Conservation (phyloP, 2,113 vertebrate species). For the Sylvia atricapilla region DNA sequence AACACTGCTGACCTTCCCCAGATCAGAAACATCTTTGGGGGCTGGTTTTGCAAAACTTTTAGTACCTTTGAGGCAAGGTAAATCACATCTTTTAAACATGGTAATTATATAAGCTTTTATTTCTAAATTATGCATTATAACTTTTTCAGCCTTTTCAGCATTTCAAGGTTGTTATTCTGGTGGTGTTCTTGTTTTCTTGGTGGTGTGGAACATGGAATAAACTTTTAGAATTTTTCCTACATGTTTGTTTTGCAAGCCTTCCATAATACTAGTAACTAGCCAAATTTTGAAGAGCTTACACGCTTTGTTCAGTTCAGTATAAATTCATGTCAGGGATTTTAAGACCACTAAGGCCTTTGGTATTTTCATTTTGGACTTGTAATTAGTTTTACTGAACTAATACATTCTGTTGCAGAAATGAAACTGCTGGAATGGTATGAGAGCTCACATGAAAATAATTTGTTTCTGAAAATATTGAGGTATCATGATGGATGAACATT, state of each 20-base stretch:
- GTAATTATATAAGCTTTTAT: background rate
- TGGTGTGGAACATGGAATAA: background rate
- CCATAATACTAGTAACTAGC: background rate
- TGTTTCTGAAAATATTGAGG: background rate
- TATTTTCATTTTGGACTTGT: background rate
- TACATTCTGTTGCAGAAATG: background rate
- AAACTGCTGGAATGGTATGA: background rate
- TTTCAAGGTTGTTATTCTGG: background rate
- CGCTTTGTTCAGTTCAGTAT: background rate
- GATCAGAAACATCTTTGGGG: background rate
- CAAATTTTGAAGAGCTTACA: background rate
- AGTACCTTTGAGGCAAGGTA: background rate
- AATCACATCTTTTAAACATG: background rate
- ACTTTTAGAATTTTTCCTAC: background rate
- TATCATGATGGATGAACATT: background rate
- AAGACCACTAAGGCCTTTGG: background rate
- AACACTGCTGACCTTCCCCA: background rate
- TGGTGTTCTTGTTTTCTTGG: background rate
- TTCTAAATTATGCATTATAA: background rate
- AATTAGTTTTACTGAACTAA: background rate
- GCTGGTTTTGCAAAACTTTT: background rate
- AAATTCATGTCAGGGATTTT: background rate
- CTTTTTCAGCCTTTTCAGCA: background rate
- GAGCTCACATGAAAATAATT: background rate
- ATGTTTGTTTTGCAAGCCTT: background rate